Conservation (phyloP, 2,113 vertebrate genomes). For the Grantiella picta region DNA sequence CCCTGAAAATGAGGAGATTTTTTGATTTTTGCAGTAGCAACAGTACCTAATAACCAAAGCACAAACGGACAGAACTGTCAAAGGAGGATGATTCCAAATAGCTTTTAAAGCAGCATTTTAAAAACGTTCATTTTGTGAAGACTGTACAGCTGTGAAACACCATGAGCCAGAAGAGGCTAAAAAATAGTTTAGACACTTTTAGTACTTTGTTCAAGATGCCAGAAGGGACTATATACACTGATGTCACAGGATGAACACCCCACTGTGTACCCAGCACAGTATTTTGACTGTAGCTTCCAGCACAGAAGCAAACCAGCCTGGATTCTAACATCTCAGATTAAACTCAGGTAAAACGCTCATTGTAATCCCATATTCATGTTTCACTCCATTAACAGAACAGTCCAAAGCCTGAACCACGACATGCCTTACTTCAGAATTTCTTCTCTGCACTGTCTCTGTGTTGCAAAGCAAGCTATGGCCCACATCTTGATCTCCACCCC, state of each 20-base stretch:
- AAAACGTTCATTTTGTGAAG: accelerated
- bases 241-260: not conserved
- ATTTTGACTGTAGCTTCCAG: not conserved
- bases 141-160: not conserved
- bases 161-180: not conserved
- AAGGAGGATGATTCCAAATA: not conserved
- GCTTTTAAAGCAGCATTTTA: not conserved
- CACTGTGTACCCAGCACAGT: accelerated
- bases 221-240: not conserved
- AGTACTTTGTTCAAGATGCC: not conserved
- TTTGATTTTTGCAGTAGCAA: not conserved
- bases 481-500: constrained; percentile 99
- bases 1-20: constrained; percentile 66
- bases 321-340: not conserved
- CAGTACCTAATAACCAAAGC: not conserved
- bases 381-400: not conserved
- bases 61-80: not conserved
- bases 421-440: constrained; percentile 95
- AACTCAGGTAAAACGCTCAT: not conserved
- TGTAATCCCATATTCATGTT: not conserved
- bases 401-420: not conserved
- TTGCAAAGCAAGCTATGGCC: constrained; percentile 98
- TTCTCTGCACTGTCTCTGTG: constrained; percentile 97
- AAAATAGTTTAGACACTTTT: not conserved
- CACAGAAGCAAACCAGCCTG: not conserved